A percentile compares a stretch with the other conserved stretches of the same genome.
These are phyloP conservation scores for Struthidea cinerea DNA, from an alignment of 2,113 vertebrate genomes.

Conservation along the genomic window DNA sequence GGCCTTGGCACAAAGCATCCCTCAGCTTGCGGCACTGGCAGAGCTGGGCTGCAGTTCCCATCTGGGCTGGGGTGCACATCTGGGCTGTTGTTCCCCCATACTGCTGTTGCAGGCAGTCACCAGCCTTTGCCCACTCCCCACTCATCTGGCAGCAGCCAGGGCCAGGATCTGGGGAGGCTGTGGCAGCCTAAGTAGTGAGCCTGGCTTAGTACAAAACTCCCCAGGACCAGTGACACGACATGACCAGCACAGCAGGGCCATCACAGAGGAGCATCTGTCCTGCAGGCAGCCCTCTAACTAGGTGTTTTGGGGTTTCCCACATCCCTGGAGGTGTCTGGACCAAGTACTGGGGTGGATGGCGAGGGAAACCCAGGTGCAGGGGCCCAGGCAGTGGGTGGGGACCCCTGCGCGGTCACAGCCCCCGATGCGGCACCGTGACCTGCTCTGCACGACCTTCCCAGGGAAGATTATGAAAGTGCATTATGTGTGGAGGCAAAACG, in stretches of 20 bases:
- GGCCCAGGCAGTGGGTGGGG: background rate
- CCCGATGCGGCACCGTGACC: accelerated
- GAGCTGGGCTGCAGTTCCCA: background rate
- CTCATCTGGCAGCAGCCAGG: background rate
- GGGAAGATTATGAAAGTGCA: background rate
- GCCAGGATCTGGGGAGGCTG: background rate
- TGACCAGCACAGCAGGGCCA: accelerated
- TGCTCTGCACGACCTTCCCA: background rate
- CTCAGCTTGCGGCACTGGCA: background rate
- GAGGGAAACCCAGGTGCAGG: background rate
- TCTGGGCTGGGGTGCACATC: background rate
- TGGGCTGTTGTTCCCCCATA: background rate
- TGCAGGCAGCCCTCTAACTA: background rate
- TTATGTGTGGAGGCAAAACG: background rate
- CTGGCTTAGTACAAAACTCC: background rate
- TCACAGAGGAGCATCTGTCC: background rate
- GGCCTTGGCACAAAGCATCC: background rate
- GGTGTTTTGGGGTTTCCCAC: background rate
- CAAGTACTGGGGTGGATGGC: background rate
- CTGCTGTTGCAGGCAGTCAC: background rate
- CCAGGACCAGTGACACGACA: accelerated
- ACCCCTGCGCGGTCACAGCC: accelerated
- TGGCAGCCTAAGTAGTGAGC: background rate
- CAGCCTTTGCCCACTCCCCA: background rate
- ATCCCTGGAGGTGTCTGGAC: background rate